phyloP scores from a whole-genome alignment of 2,888 invertebrate genomes.

The Ormia ochracea region DNA sequence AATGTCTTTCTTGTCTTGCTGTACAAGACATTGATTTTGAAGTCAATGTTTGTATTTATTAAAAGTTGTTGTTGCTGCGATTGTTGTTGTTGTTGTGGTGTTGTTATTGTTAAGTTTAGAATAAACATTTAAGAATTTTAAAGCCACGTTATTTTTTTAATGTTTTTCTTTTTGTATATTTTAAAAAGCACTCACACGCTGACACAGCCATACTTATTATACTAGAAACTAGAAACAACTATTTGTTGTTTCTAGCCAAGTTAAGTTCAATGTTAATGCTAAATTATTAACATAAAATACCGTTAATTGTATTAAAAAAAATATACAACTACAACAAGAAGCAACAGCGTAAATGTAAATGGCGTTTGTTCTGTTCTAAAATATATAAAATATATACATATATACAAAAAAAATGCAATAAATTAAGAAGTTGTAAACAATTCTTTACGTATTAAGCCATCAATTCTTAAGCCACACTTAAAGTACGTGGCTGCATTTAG shows the following conservation, averaged over 20 bases:
- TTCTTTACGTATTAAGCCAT: neutral
- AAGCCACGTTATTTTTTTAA: slow-evolving; percentile 11
- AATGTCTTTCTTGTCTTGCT: neutral
- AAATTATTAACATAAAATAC: slow-evolving; percentile 74
- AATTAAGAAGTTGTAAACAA: neutral
- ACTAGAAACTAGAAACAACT: too few species aligned
- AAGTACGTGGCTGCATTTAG: neutral
- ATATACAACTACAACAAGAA: neutral
- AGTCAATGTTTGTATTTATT: slow-evolving; percentile 8
- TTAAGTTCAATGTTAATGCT: slow-evolving; percentile 76
- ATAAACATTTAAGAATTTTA: slow-evolving; percentile 47
- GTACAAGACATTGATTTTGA: neutral
- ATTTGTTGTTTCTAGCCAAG: slow-evolving; percentile 56
- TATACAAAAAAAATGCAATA: neutral
- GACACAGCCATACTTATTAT: neutral
- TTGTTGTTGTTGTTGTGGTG: too few species aligned
- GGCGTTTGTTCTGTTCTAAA: neutral
- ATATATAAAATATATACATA: neutral
- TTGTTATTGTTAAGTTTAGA: neutral
- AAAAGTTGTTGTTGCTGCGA: neutral
- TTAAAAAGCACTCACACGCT: neutral
- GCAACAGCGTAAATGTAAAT: slow-evolving; percentile 32
- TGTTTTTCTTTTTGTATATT: neutral
- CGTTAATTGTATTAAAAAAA: slow-evolving; percentile 69
- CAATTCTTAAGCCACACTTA: neutral